These are phyloP conservation scores for Uromys caudimaculatus DNA, from an alignment of 2,797 vertebrate genomes.

Conservation along the genomic window DNA sequence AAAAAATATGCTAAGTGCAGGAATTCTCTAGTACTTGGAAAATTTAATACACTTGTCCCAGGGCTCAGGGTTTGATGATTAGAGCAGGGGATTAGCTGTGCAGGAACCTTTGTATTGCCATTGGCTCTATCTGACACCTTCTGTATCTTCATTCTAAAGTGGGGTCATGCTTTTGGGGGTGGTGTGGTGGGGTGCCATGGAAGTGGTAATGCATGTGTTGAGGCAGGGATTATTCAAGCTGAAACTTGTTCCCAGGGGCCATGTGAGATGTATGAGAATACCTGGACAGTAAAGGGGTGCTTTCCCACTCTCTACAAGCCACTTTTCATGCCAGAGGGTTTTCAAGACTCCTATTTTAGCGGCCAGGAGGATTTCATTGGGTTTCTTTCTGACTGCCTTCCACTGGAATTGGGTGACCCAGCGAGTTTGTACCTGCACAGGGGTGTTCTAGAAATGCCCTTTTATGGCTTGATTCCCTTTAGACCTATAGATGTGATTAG, in stretches of 20 bases:
- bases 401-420: not conserved
- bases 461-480: not conserved
- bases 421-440: not conserved
- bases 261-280: not conserved
- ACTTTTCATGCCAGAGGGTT: not conserved
- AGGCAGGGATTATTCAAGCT: not conserved
- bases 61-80: not conserved
- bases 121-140: not conserved
- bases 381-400: not conserved
- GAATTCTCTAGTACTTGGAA: constrained; percentile 4
- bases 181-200: not conserved
- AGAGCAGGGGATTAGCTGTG: not conserved
- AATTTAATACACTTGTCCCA: not conserved
- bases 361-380: not conserved
- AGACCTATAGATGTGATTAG: not conserved
- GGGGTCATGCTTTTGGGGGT: not conserved
- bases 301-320: not conserved
- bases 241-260: not conserved
- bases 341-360: not conserved
- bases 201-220: not conserved
- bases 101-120: not conserved
- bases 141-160: constrained; percentile 8
- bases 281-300: not conserved
- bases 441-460: not conserved
- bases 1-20: not conserved